phyloP scores from a whole-genome alignment of 2,797 vertebrate genomes.

The Danio jaintianensis region DNA sequence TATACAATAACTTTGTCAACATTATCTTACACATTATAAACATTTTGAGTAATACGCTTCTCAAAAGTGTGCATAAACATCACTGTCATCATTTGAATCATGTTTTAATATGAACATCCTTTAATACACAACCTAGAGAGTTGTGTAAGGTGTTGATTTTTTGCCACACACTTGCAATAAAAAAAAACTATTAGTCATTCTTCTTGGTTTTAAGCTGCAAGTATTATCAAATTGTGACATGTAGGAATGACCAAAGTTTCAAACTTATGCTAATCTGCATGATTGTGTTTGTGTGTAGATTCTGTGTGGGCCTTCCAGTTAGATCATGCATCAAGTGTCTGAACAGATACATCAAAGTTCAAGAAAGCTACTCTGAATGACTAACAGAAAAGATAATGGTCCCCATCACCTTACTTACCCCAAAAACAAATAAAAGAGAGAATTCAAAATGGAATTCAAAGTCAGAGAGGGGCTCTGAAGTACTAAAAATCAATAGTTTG shows the following conservation, averaged over 20 bases:
- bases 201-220: background rate
- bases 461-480: background rate
- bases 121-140: too few species aligned
- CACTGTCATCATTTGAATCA: too few species aligned
- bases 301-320: background rate
- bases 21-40: too few species aligned
- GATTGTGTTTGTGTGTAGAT: background rate
- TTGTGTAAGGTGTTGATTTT: too few species aligned
- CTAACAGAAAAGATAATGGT: background rate
- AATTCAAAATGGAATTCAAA: conserved; percentile 19
- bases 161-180: too few species aligned
- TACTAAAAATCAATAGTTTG: conserved; percentile 35
- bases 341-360: background rate
- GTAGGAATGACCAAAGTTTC: background rate
- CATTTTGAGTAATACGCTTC: too few species aligned
- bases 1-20: too few species aligned
- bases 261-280: background rate
- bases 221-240: background rate
- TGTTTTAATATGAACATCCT: too few species aligned
- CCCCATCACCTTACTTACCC: conserved; percentile 30
- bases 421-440: background rate
- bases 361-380: background rate
- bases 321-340: conserved; percentile 58
- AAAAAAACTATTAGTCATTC: too few species aligned
- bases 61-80: too few species aligned